Evolutionary conservation across 2,113 vertebrate genomes (phyloP), one percentile per base, ranked within the genome.

Genomic region (Meriones unguiculatus): DNA sequence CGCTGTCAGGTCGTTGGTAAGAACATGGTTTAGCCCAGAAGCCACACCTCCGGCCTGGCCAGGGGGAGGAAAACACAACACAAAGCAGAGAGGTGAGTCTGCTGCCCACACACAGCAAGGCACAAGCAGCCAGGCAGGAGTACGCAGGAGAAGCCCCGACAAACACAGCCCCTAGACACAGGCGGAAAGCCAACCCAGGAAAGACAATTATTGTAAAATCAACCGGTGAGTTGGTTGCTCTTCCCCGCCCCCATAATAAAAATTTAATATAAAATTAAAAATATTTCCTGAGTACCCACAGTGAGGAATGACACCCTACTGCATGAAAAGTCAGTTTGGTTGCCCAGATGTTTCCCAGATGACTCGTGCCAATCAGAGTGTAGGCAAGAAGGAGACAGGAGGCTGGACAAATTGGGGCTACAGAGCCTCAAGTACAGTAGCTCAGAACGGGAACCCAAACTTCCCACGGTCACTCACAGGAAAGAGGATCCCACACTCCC

Each of bases 11-110:
- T 99, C 99, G 30, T 99, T 99, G 65, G 99, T 99, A 97, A 99
- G 96, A 72, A 99, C 99, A 0, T 99, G 99, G 11, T 99, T 98
- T 97, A 99, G 99, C 12, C 99, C 99, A 28, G 99, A 99, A 0
- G 99, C 99, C 95, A 99, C 99, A 28, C 99, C 99, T 57, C 99
- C 99, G 80, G 98, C 98, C 99, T 99, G 98, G 57, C 94, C 38
- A 76, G 73, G 41, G 95, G 28, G 90, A 38, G 28, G 95, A 94
- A 95, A 10, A 95, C 20, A 10, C 89, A 93, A 86, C 14, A 69
- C 46, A 88, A 59, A 41, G 73, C 32, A 92, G 59, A 80, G 41
- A 90, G 0, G 25, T 96, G 77, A 96, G 35, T 20, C 65, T 18
- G 69, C 35, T 11, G 20, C 32, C 20, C 20, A 50, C 50, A 91